Conservation (phyloP, 2,797 vertebrate genomes). For the Ctenopoma kingsleyae region DNA sequence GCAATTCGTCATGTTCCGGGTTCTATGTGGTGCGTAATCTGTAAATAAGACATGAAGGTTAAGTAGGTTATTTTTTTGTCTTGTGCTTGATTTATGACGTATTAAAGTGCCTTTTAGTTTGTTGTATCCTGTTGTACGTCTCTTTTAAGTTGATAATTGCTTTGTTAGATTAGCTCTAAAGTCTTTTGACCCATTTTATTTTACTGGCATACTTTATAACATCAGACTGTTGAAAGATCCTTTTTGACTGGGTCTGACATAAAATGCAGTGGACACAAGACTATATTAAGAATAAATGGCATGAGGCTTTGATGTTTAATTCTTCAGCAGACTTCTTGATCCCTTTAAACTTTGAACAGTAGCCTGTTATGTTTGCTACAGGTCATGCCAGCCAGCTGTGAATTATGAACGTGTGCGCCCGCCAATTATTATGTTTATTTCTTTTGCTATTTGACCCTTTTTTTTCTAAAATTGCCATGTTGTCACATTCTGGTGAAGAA, state of each 20-base stretch:
- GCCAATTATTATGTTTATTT: constrained; percentile 13
- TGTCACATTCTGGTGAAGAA: neutral
- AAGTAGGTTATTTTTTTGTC: neutral
- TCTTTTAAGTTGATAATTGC: constrained; percentile 11
- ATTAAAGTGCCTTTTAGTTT: neutral
- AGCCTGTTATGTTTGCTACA: constrained; percentile 8
- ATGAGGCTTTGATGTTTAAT: constrained; percentile 24
- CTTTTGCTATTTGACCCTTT: neutral
- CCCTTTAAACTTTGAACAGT: constrained; percentile 41
- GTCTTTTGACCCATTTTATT: no score
- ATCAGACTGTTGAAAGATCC: no score
- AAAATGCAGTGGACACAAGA: constrained; percentile 23
- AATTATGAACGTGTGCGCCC: constrained; percentile 28
- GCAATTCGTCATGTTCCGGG: constrained; percentile 37
- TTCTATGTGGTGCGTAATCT: constrained; percentile 13
- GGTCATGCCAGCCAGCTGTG: constrained; percentile 1
- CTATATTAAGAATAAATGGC: constrained; percentile 22
- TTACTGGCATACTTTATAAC: no score
- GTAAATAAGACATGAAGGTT: constrained; percentile 2
- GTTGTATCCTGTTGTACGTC: neutral
- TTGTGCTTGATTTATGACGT: neutral
- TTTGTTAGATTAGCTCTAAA: constrained; percentile 10
- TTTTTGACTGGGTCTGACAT: constrained; percentile 35
- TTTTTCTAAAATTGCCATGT: neutral
- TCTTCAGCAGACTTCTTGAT: constrained; percentile 17